Conservation (phyloP, 1,140 invertebrate genomes). For the Calephelis nemesis region DNA sequence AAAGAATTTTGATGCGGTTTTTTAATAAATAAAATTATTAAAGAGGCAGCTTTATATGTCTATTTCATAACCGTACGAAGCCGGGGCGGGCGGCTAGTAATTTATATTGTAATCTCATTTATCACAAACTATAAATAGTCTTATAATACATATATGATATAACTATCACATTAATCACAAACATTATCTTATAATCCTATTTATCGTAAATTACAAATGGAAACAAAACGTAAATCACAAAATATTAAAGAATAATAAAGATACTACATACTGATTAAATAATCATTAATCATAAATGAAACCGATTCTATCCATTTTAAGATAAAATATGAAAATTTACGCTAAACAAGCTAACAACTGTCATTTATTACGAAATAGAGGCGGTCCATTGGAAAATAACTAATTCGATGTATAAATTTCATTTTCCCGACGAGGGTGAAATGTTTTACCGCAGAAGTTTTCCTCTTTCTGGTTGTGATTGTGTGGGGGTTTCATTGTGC, state of each 20-base stretch:
- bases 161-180: too few species aligned
- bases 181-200: too few species aligned
- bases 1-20: too few species aligned
- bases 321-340: neutral
- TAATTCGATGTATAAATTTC: constrained; percentile 46
- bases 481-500: neutral
- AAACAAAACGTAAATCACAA: too few species aligned
- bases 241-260: too few species aligned
- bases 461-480: constrained; percentile 12
- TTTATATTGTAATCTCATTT: neutral
- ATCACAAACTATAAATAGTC: neutral
- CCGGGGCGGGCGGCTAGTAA: neutral
- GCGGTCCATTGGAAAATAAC: constrained; percentile 46
- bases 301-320: neutral
- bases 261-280: too few species aligned
- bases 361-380: constrained; percentile 48
- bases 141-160: too few species aligned
- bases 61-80: too few species aligned
- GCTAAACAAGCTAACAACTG: constrained; percentile 31
- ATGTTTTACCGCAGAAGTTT: constrained; percentile 32
- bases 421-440: constrained; percentile 31
- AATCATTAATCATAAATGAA: neutral
- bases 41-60: too few species aligned
- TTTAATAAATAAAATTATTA: too few species aligned
- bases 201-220: too few species aligned